Evolutionary conservation across 1,140 invertebrate genomes (phyloP).

Genomic region (Phthorimaea operculella): DNA sequence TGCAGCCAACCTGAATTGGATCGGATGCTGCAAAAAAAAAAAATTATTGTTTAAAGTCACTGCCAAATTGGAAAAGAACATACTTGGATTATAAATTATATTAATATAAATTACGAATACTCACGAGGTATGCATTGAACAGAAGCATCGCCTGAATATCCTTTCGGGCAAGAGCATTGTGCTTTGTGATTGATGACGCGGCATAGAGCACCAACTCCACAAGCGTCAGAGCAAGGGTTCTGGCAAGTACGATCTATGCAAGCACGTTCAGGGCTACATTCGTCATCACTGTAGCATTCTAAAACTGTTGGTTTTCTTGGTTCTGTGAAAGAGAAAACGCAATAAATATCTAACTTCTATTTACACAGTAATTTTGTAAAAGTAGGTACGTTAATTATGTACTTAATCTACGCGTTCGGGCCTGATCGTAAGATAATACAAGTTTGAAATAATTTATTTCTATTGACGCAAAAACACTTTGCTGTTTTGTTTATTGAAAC

Average conservation of each 20-base stretch:
- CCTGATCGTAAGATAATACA: no score
- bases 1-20: slow-evolving; percentile 74
- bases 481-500: not conserved
- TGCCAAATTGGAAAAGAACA: no score
- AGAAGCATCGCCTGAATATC: slow-evolving; percentile 79
- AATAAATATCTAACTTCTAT: not conserved
- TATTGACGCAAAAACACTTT: no score
- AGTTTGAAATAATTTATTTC: no score
- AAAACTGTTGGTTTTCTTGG: slow-evolving; percentile 55
- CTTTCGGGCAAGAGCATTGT: slow-evolving; percentile 82
- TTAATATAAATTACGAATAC: slow-evolving; percentile 37
- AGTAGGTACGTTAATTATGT: slow-evolving; percentile 15
- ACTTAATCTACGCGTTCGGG: no score
- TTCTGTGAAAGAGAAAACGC: slow-evolving; percentile 44
- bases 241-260: slow-evolving; percentile 81
- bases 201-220: slow-evolving; percentile 82
- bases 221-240: slow-evolving; percentile 82
- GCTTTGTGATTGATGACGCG: slow-evolving; percentile 79
- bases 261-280: slow-evolving; percentile 78
- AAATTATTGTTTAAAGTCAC: no score
- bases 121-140: slow-evolving; percentile 81
- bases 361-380: not conserved
- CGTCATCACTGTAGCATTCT: slow-evolving; percentile 82
- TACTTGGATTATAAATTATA: no score
- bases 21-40: slow-evolving; percentile 62